These are phyloP conservation scores for Thomomys bottae DNA, from an alignment of 2,113 vertebrate genomes.

Conservation along the genomic window DNA sequence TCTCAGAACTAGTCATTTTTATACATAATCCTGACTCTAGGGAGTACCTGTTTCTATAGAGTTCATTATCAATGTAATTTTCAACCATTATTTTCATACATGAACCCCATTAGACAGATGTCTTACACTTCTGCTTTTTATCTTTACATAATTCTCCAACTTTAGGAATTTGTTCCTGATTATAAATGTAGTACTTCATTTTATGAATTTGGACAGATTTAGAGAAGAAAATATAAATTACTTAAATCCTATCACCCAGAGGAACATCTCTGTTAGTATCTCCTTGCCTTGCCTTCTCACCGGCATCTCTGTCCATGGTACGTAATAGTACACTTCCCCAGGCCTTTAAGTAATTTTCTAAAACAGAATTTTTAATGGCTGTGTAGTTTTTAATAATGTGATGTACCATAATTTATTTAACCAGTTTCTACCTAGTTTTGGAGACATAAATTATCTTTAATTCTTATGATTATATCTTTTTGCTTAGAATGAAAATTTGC, in stretches of 20 bases:
- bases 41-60: not conserved
- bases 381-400: constrained; percentile 58
- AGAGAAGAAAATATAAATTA: constrained; percentile 55
- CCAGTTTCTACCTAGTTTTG: constrained; percentile 26
- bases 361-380: constrained; percentile 55
- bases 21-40: not conserved
- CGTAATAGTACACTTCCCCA: constrained; percentile 37
- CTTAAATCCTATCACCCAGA: constrained; percentile 25
- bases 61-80: constrained; percentile 39
- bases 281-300: constrained; percentile 22
- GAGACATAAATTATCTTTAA: constrained; percentile 56
- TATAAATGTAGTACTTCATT: constrained; percentile 45
- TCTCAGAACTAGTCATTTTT: not conserved
- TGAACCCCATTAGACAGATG: constrained; percentile 7
- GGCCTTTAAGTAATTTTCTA: constrained; percentile 57
- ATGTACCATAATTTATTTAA: constrained; percentile 50
- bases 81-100: not conserved
- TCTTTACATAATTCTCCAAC: constrained; percentile 31
- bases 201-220: constrained; percentile 55
- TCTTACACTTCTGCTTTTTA: constrained; percentile 34
- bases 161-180: constrained; percentile 21
- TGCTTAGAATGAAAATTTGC: constrained; percentile 47
- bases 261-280: not conserved
- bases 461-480: constrained; percentile 56
- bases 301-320: constrained; percentile 37